Base-by-base conservation (phyloP, 2,888 invertebrate genomes). In the Drosophila anomalipes region DNA sequence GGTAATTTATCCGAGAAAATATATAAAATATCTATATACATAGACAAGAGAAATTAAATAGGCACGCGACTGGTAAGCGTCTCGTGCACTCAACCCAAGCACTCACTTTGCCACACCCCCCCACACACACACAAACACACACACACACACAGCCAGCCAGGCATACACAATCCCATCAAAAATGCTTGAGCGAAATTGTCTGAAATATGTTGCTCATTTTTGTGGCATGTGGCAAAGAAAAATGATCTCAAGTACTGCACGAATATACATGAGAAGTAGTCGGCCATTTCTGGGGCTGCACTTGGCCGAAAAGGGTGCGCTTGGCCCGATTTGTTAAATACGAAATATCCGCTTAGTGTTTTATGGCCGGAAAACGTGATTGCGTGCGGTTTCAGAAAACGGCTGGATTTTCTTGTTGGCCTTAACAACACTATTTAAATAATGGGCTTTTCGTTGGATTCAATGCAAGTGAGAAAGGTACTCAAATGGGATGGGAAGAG, bases 151-250 rank as follows among this genome's bases (percentile, higher is more conserved):
- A 12, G 14, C 22, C 28, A 47, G 59, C 12, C 39, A 39, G 28
- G 19, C 58, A 14, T 58, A 22, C 54, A 16, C 62, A 10, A 66
- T 37, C 68, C 86, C 82, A 85, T 47, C 1, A 87, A 88, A 86
- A 83, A 85, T 83, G 78, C 85, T 86, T 85, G 82, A 77, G 67
- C 76, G 82, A 83, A 81, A 77, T 86, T 83, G 72, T 54, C 52
- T 65, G 61, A 70, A 72, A 77, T 81, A 86, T 79, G 67, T 74
- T 60, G 76, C 74, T 81, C 74, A 74, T 70, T 86, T 77, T 60
- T 62, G 74, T 39, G 44, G 52, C 58, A 62, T 59, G 33, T 26
- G 26, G 4, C 26, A 28, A 64, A 32, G 47, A 37, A 26, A 26
- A 59, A 60, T 49, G 33, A 60, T 58, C 41, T 41, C 41, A 41